Percentiles rank a stretch among this genome's conserved stretches.
phyloP scores from a whole-genome alignment of 2,113 vertebrate species.

The Ammodytes marinus region DNA sequence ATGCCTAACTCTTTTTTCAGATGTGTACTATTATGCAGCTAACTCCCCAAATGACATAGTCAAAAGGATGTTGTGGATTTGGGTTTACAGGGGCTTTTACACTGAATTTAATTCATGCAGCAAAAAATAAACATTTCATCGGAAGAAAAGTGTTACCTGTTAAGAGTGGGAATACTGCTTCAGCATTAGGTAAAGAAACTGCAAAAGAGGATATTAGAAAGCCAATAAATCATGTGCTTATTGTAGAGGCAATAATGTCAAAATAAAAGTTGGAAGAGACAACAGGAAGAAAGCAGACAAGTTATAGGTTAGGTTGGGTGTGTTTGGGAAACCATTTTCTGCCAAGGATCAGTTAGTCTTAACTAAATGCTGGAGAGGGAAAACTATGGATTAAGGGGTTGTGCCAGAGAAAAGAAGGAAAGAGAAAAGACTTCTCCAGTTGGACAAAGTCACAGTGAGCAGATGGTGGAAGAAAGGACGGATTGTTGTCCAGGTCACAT shows the following conservation, averaged over 20 bases:
- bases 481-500: slow-evolving; percentile 34
- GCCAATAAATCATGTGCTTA: not conserved
- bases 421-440: not conserved
- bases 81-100: too few relatives aligned
- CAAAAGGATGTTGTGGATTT: too few relatives aligned
- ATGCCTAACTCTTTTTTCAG: too few relatives aligned
- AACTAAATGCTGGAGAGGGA: slow-evolving; percentile 32
- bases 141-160: slow-evolving; percentile 69
- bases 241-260: not conserved
- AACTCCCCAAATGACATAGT: too few relatives aligned
- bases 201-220: slow-evolving; percentile 35
- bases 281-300: not conserved
- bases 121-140: not conserved
- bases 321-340: not conserved
- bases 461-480: slow-evolving; percentile 30
- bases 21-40: too few relatives aligned
- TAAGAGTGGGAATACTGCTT: slow-evolving; percentile 32
- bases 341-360: slow-evolving; percentile 6
- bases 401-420: not conserved
- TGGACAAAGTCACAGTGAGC: slow-evolving; percentile 10
- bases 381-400: not conserved
- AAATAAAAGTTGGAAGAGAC: not conserved
- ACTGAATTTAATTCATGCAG: too few relatives aligned
- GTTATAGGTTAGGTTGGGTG: not conserved
- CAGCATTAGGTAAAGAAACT: slow-evolving; percentile 84